These are phyloP conservation scores for Nymphalis io DNA, from an alignment of 1,140 invertebrate genomes.

Conservation along the genomic window DNA sequence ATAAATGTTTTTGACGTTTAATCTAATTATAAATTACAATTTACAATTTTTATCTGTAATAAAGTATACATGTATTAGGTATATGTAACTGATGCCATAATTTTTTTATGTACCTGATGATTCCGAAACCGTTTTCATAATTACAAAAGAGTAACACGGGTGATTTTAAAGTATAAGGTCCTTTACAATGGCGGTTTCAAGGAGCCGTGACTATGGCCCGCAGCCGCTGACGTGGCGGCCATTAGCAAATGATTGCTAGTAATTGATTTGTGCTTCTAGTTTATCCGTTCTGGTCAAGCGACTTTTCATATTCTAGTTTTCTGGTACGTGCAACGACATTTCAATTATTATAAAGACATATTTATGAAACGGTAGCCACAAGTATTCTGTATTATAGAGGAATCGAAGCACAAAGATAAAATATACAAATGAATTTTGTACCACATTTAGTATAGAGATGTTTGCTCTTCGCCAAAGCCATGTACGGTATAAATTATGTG, in stretches of 20 bases:
- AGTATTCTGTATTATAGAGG: not conserved
- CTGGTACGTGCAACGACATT: slow-evolving; percentile 27
- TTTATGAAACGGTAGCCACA: slow-evolving; percentile 12
- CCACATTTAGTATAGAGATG: not conserved
- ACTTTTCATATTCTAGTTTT: slow-evolving; percentile 36
- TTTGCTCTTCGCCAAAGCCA: no score
- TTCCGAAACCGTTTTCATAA: not conserved
- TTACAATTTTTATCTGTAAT: no score
- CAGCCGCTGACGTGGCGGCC: slow-evolving; percentile 36
- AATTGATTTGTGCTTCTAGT: slow-evolving; percentile 44
- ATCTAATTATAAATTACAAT: no score
- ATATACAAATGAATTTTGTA: not conserved
- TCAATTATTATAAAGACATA: slow-evolving; percentile 29
- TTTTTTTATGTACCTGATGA: not conserved
- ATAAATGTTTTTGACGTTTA: no score
- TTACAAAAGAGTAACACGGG: not conserved
- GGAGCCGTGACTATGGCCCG: slow-evolving; percentile 30
- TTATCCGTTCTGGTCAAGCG: slow-evolving; percentile 35
- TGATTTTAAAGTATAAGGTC: slow-evolving; percentile 3
- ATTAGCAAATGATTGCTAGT: slow-evolving; percentile 44
- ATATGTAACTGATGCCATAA: no score
- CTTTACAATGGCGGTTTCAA: slow-evolving; percentile 28
- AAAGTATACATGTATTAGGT: no score
- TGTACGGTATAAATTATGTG: no score
- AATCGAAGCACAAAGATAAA: not conserved